phyloP scores from a whole-genome alignment of 1,140 invertebrate genomes.

The Mesaphorura yosii region DNA sequence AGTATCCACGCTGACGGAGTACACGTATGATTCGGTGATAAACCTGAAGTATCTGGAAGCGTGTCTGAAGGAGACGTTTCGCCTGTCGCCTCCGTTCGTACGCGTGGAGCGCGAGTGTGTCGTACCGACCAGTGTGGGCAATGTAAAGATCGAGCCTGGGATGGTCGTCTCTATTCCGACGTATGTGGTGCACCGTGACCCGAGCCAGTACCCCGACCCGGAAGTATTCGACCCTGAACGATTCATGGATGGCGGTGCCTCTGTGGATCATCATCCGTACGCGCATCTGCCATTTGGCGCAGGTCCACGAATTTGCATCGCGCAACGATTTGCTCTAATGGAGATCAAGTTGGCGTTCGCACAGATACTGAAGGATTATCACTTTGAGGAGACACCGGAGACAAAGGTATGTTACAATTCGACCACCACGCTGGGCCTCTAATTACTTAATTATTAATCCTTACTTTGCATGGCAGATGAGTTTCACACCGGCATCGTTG shows the following conservation, averaged over 20 bases:
- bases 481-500: too few relatives aligned
- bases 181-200: slow-evolving; percentile 38
- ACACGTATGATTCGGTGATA: slow-evolving; percentile 6
- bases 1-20: too few relatives aligned
- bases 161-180: slow-evolving; percentile 36
- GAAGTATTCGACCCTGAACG: slow-evolving; percentile 41
- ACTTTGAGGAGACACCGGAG: not conserved
- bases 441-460: too few relatives aligned
- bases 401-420: too few relatives aligned
- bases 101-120: slow-evolving; percentile 9
- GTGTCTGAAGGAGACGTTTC: slow-evolving; percentile 9
- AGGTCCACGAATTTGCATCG: slow-evolving; percentile 45
- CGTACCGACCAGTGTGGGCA: slow-evolving; percentile 30
- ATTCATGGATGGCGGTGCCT: slow-evolving; percentile 33
- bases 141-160: slow-evolving; percentile 37
- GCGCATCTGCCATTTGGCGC: slow-evolving; percentile 43
- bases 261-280: slow-evolving; percentile 35
- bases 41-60: slow-evolving; percentile 14
- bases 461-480: too few relatives aligned
- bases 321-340: slow-evolving; percentile 42
- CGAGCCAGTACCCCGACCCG: slow-evolving; percentile 39
- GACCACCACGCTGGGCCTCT: too few relatives aligned
- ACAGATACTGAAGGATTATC: slow-evolving; percentile 8
- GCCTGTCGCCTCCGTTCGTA: slow-evolving; percentile 5
- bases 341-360: slow-evolving; percentile 40